phyloP scores from a whole-genome alignment of 2,888 invertebrate genomes.

The Phyllotreta cruciferae region DNA sequence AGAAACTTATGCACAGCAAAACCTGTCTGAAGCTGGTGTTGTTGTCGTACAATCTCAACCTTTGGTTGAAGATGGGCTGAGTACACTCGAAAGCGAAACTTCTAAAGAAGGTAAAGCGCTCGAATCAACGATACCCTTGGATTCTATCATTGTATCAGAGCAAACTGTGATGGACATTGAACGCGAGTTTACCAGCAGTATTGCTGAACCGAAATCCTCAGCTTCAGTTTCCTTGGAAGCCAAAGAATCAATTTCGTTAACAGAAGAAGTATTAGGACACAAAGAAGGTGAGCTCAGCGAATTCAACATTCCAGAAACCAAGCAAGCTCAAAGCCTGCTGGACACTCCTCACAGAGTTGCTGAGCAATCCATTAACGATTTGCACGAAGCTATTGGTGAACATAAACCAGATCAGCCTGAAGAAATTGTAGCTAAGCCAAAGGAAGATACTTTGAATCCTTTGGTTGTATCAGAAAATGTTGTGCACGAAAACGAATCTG shows the following conservation, averaged over 20 bases:
- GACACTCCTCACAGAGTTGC: conserved; percentile 57
- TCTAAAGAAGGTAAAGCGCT: conserved; percentile 40
- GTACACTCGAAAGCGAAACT: conserved; percentile 34
- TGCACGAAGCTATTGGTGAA: conserved; percentile 49
- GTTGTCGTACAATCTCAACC: conserved; percentile 52
- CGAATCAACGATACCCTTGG: conserved; percentile 51
- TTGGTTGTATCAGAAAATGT: conserved; percentile 62
- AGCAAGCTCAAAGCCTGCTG: conserved; percentile 50
- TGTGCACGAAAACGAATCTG: conserved; percentile 62
- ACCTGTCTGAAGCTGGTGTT: conserved; percentile 52
- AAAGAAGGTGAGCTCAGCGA: conserved; percentile 58
- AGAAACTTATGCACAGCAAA: conserved; percentile 33
- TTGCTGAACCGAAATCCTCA: conserved; percentile 54
- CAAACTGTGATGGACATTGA: conserved; percentile 59
- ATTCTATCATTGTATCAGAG: conserved; percentile 55
- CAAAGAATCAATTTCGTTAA: conserved; percentile 56
- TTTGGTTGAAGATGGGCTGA: conserved; percentile 37
- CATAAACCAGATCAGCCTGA: conserved; percentile 47
- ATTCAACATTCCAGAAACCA: conserved; percentile 52
- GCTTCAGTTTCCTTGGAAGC: conserved; percentile 60
- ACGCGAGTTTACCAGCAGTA: conserved; percentile 51
- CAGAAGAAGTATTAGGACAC: conserved; percentile 59
- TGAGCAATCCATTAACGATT: conserved; percentile 51
- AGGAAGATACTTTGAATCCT: conserved; percentile 61
- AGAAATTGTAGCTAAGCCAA: conserved; percentile 54